These are phyloP conservation scores for Ennomos fuscantarius DNA, from an alignment of 2,888 invertebrate species.

Conservation along the genomic window DNA sequence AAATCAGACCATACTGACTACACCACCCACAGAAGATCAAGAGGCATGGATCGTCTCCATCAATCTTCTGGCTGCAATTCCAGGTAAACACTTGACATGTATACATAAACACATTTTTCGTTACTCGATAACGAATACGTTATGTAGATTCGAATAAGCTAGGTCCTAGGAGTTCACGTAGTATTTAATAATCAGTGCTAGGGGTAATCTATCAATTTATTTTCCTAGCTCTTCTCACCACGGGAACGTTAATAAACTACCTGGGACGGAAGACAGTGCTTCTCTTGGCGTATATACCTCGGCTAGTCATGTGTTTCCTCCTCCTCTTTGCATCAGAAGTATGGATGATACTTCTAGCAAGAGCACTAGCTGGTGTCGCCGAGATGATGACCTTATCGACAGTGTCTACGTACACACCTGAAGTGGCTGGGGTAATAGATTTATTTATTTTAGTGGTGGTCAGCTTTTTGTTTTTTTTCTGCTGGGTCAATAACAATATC, in stretches of 20 bases:
- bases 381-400: slow-evolving; percentile 37
- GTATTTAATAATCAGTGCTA: no score
- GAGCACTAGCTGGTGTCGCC: slow-evolving; percentile 32
- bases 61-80: no score
- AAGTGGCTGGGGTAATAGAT: slow-evolving; percentile 50
- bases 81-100: no score
- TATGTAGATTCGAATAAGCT: no score
- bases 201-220: no score
- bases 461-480: no score
- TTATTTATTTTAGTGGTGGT: no score
- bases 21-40: slow-evolving; percentile 68
- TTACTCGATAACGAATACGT: no score
- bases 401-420: slow-evolving; percentile 47
- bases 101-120: no score
- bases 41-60: slow-evolving; percentile 45
- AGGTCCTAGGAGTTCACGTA: no score
- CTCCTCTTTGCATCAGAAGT: slow-evolving; percentile 43
- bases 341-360: slow-evolving; percentile 47
- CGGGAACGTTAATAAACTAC: slow-evolving; percentile 18
- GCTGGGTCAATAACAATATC: no score
- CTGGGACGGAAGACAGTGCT: slow-evolving; percentile 25
- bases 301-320: slow-evolving; percentile 36
- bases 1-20: slow-evolving; percentile 55
- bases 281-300: slow-evolving; percentile 36
- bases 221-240: slow-evolving; percentile 3